Base-by-base conservation (phyloP, 2,113 vertebrate species). In the Proterorhinus semilunaris region DNA sequence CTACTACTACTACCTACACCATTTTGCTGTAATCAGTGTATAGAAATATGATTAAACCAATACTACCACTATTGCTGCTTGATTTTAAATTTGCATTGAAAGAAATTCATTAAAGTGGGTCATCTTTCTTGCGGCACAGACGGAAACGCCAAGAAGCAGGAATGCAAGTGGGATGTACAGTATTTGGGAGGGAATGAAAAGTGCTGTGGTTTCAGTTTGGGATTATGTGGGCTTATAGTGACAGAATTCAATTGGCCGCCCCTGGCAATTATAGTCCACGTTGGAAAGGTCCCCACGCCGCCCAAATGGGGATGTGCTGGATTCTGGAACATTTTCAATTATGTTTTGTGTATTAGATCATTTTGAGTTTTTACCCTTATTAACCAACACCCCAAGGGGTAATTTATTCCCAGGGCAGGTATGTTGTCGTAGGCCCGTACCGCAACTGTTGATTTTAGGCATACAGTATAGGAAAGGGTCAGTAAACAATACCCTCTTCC, bases 81-180 rank as follows among this genome's bases (percentile, higher is more conserved):
- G 27, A 36, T 36, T 36, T 36, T 36, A 5, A 36, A 36, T 63
- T 8, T 66, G 61, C 36, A 48, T 69, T 69, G 27, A 48, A 63
- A 36, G 27, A 36, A 48, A 9, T 4, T 49, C 45, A 72, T 70
- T 48, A 11, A 45, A 66, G 52, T 62, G 49, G 52, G 52, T 73
- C 80, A 79, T 66, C 62, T 52, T 62, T 47, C 43, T 66, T 66
- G 43, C 68, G 66, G 15, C 49, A 42, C 36, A 54, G 55, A 50
- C 36, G 2, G 16, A 10, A 76, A 45, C 47, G 6, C 75, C 16
- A 55, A 55, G 65, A 54, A 76, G 55, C 65, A 53, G 62, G 58
- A 58, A 63, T 49, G 47, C 17, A 10, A 54, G 27, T 42, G 58
- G 58, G 54, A 54, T 52, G 65, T 52, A 48, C 49, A 62, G 47